Evolutionary conservation across 2,888 invertebrate species (phyloP).

Genomic region (Tenthredo notha): DNA sequence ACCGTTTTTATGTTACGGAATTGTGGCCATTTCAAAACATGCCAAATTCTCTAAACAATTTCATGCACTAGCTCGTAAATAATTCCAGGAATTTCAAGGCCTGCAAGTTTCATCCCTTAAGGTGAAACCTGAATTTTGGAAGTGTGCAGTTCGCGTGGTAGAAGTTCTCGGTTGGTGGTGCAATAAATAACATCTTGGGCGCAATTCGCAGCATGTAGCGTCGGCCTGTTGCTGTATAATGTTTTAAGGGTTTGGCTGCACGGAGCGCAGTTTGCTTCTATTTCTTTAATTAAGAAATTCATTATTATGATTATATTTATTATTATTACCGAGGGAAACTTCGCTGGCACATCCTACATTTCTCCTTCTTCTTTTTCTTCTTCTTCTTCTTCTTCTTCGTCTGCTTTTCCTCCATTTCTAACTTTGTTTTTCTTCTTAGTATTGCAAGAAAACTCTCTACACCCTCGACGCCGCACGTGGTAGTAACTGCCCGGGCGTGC

Average conservation of each 20-base stretch:
- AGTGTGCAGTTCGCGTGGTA: background rate
- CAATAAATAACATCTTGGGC: conserved; percentile 44
- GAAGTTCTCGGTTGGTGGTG: conserved; percentile 23
- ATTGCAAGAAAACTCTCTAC: conserved; percentile 48
- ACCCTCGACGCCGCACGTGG: conserved; percentile 57
- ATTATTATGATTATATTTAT: conserved; percentile 52
- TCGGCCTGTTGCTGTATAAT: conserved; percentile 47
- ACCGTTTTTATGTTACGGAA: background rate
- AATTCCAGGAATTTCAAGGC: background rate
- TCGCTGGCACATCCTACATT: conserved; percentile 38
- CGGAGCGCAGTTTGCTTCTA: conserved; percentile 45
- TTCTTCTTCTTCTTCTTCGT: conserved; percentile 27
- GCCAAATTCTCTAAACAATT: background rate
- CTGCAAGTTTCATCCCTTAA: background rate
- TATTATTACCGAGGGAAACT: conserved; percentile 49
- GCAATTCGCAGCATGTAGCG: conserved; percentile 46
- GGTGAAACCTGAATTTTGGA: background rate
- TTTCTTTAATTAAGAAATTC: conserved; percentile 53
- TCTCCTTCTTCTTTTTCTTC: background rate
- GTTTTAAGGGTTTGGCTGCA: conserved; percentile 46
- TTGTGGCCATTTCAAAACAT: background rate
- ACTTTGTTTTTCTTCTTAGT: conserved; percentile 48
- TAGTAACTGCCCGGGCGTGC: conserved; percentile 57
- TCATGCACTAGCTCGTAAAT: background rate
- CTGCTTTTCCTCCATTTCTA: background rate